Evolutionary conservation across 2,888 invertebrate genomes (phyloP), one percentile per base, ranked within the genome.

Genomic region (Rotaria sp.): DNA sequence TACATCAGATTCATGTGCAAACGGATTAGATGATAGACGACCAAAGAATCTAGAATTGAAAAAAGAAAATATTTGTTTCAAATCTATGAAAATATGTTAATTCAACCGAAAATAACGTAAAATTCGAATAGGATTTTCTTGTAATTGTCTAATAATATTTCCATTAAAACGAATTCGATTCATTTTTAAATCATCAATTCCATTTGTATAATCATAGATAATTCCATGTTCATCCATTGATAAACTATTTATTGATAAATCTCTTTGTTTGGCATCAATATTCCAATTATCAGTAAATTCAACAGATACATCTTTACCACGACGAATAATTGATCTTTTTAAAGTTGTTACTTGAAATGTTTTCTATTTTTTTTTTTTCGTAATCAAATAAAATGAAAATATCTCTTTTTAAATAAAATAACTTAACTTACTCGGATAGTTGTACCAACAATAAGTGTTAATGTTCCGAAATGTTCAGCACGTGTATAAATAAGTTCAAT

Each of bases 341-440:
- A 67, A 35, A 30, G 67, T 67, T 67, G 67, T 67, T 67, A 67
- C 35, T 67, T 67, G 67, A 67, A 67, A 67, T 67, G 67, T 67
- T 21, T 35, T 67, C 67, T 67, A 18, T 26, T 11, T 24, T 21
- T 52, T 52, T n/a, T 15, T 10, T 50, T 50, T 50, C 15, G 0
- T 18, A 18, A 18, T 50, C 3, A 18, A 4, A 50, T 4, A 18
- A 50, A 18, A 50, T 50, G 18, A 10, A 50, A 4, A 3, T 50
- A 1, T 50, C 15, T 11, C 11, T 45, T 45, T 59, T 13, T 30
- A 4, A 4, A 67, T 21, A 67, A 57, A 13, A 67, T n/a, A 1
- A 30, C 15, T 67, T 67, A 35, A 67, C 21, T 67, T 67, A 67
- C 67, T 35, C 67, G 35, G 38, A 67, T 5, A 35, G 67, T 67